Base-by-base conservation (phyloP, 2,113 vertebrate species). In the Ardeotis arabs region DNA sequence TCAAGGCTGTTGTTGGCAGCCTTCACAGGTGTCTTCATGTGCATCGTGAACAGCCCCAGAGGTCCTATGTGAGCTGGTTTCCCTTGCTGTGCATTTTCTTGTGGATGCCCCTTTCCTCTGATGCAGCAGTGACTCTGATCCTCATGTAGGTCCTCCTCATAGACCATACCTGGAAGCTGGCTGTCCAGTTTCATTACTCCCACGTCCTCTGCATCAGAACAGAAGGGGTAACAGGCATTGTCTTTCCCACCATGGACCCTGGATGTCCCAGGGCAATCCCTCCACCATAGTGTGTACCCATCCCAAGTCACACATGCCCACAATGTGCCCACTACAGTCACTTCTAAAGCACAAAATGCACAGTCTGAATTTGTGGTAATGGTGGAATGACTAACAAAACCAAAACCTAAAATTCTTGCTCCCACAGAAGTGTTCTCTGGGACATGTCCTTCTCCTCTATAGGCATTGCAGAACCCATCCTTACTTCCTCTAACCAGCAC, bases 1-100 rank as follows among this genome's bases (percentile, higher is more conserved):
- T 9, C 14, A 55, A 85, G 58, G 63, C 49, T 4, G 0, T 53
- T 67, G 39, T 39, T 87, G 56, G 20, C 62, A 80, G 39, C 53
- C 25, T 64, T 92, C 29, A 27, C 0, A 0, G 27, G 24, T 83
- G 14, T 63, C 52, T 79, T 79, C 0, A 10, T 4, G 2, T 60
- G 33, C 35, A 35, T 53, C 28, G 7, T 18, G 44, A 83, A 22
- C 35, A 88, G 29, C n/a, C 12, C 21, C 19, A 35, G 18, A 49
- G 35, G 24, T 73, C 25, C 29, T 68, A 14, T 56, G 49, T 2
- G 14, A 50, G 21, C 39, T 83, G 21, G 2, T 90, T 92, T 90
- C 45, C 58, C 59, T 92, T 83, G 49, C 45, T 83, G 6, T 64
- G 49, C 5, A 9, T 87, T 84, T 81, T 14, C 39, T 39, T 80